Evolutionary conservation across 2,113 vertebrate genomes (phyloP), one percentile per base, ranked within the genome.

Genomic region (Percopsis transmontana): DNA sequence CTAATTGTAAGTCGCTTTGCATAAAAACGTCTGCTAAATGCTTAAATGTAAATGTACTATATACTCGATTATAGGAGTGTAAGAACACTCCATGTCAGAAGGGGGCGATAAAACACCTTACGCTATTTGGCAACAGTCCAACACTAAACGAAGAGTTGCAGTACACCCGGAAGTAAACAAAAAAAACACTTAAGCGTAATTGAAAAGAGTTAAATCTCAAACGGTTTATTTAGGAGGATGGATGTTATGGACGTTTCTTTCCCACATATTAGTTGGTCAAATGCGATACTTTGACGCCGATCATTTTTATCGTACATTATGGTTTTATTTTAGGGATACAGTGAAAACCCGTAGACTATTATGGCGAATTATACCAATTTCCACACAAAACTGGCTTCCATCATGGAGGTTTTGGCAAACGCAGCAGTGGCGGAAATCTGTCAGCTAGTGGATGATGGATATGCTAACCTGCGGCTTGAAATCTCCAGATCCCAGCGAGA

Each of bases 341-440:
- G 51, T 20, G 9, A 53, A 21, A 11, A 21, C 1, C 11, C 1
- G 8, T 50, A 9, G 3, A 9, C 12, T 13, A 53, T 10, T 8
- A 81, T 81, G 69, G 58, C 47, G 44, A 66, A 13, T 6, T 59
- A 1, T n/a, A 44, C 40, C 8, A 56, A 55, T 9, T 58, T 80
- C 44, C 79, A 74, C 52, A 11, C 42, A 11, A 74, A 81, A 56
- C 51, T 81, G n/a, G 74, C 67, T 0, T 77, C 79, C 54, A 65
- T 77, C 58, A 74, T 81, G 70, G 79, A 81, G 59, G 79, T 74
- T 20, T n/a, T 77, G 1, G 79, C 74, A 12, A 77, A 81, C 58
- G 48, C 79, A 14, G 66, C 73, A 24, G 75, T 78, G 47, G 68
- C 72, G 8, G 75, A 78, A 40, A 75, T 78, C 56, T 82, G 76